Evolutionary conservation across 2,797 vertebrate genomes (phyloP), one percentile per base, ranked within the genome.

Genomic region (Meriones psammophilus): DNA sequence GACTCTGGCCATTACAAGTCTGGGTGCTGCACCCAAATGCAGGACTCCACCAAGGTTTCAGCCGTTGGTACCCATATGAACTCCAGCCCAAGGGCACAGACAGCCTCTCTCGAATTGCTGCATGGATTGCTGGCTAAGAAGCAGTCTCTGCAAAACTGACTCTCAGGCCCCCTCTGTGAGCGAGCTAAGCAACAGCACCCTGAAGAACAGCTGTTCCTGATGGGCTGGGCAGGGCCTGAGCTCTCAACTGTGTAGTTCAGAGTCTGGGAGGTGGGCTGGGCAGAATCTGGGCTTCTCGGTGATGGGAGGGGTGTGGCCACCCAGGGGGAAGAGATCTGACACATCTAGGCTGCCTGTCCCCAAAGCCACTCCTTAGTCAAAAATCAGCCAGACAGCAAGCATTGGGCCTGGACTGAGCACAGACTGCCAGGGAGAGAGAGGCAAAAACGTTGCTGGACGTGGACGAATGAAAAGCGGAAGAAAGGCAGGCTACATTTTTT

Each of bases 151-250:
- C 64, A 86, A 96, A 97, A 30, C 36, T 18, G 24, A 87, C 97
- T 97, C 97, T 96, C 96, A 96, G 96, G 97, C 97, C 95, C 97
- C 97, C 97, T 97, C 97, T 97, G 95, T 96, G 97, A 96, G 96
- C 71, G 0, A 87, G 39, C 8, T 0, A 13, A 2, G 96, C 73
- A 97, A 97, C 64, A 96, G 76, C 97, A 97, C 78, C 92, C 26
- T 54, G 2, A 62, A 66, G 76, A 33, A 58, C 90, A 13, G 91
- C 74, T 84, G 88, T 46, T 77, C 80, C 42, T 30, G 9, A 0
- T 1, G n/a, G 30, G n/a, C 76, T 77, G 68, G 54, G 50, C 84
- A 79, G 77, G 81, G 92, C 77, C 95, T 56, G 69, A 22, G 93
- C 85, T 78, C 66, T 14, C 1, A 13, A 13, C 4, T 0, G 5